Base-by-base conservation (phyloP, 2,797 vertebrate genomes). In the Myripristis murdjan region DNA sequence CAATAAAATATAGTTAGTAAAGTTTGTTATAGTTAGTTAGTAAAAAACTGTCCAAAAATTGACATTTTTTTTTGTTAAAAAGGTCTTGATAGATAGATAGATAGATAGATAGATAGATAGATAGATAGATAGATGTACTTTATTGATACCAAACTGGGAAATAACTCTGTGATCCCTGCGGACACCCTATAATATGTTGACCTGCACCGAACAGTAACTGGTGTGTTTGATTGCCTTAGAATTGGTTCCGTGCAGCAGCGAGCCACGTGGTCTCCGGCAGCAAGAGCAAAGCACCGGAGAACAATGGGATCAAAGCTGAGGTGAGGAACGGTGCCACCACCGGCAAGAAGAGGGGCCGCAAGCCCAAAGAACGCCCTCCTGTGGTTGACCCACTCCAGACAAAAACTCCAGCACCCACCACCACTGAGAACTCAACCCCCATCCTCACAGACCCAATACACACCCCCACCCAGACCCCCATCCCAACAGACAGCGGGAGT, bases 201-300 rank as follows among this genome's bases (percentile, higher is more conserved):
- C 15, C 5, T 20, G 44, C 18, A 24, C 49, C 57, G 33, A 65
- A 55, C 12, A 48, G 20, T 63, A n/a, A 72, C 53, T n/a, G 0
- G 1, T 70, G 35, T 62, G 20, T 84, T 86, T 78, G 15, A 7
- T 69, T 58, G 24, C 2, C 0, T 77, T 35, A 99, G 98, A 99
- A 99, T 93, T 99, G 98, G 97, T 99, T 99, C 90, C 96, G 96
- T 33, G 95, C 97, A 44, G 95, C 97, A 53, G 94, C 96, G 2
- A 90, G 90, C 57, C 95, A 97, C 49, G 90, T 93, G 22, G 91
- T 91, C 57, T 88, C 93, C 87, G 93, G 92, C 87, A 95, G 92
- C 85, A 96, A 95, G 86, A 94, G 61, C 82, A 95, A 92, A 91
- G 92, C 93, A 16, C 73, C 68, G 18, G 92, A 95, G 16, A 88